Conservation (phyloP, 1,140 invertebrate genomes). For the Drusus annulatus region DNA sequence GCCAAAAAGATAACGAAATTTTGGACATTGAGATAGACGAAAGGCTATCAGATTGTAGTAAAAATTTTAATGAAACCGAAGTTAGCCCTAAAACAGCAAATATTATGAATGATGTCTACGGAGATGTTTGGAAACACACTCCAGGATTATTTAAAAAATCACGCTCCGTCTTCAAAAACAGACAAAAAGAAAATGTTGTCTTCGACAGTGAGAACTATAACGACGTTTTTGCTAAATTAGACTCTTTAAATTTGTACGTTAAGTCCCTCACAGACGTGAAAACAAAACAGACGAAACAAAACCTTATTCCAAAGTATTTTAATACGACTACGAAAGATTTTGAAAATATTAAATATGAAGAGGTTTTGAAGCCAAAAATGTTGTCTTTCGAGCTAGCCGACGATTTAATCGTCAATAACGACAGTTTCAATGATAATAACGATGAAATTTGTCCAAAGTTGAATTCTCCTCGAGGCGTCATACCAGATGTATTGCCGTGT, state of each 20-base stretch:
- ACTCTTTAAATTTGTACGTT: conserved; percentile 35
- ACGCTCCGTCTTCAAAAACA: conserved; percentile 20
- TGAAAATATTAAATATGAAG: neutral
- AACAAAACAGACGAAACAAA: conserved; percentile 3
- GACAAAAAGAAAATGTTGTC: neutral
- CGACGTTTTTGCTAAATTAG: conserved; percentile 44
- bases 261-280: conserved; percentile 29
- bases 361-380: conserved; percentile 27
- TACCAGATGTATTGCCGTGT: neutral
- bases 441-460: neutral
- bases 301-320: neutral
- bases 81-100: conserved; percentile 46
- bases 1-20: neutral
- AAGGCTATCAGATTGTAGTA: neutral
- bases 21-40: neutral
- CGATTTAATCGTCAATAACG: neutral
- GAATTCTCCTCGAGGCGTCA: neutral
- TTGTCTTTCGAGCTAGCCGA: conserved; percentile 5
- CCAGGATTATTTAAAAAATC: conserved; percentile 54
- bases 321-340: conserved; percentile 24
- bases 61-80: neutral
- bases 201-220: conserved; percentile 3
- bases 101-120: conserved; percentile 53
- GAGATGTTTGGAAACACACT: conserved; percentile 52
- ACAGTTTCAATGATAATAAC: conserved; percentile 1